Evolutionary conservation across 37 sponge, comb jelly and placozoan species (phyloP).

Genomic region (Halisarca cf. caerulea): DNA sequence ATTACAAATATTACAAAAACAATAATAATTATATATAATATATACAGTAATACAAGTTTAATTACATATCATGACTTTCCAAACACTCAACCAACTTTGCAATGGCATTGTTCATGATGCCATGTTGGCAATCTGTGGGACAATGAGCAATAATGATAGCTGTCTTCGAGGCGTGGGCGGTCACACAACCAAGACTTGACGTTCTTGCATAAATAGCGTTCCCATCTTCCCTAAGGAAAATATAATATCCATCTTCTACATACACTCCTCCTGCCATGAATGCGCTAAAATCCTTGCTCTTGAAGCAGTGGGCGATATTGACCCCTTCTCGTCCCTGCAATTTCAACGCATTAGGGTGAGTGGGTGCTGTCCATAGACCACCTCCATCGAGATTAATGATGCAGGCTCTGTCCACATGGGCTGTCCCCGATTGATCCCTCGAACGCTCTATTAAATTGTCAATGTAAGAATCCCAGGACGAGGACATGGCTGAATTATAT

Average conservation of each 20-base stretch:
- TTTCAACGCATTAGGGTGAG: constrained; percentile 36
- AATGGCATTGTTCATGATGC: constrained; percentile 44
- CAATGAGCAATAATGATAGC: constrained; percentile 50
- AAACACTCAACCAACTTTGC: too few species aligned
- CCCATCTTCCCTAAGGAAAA: constrained; percentile 50
- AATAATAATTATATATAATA: too few species aligned
- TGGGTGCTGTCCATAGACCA: constrained; percentile 58
- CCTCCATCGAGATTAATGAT: constrained; percentile 52
- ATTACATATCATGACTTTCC: too few species aligned
- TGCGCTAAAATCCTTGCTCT: constrained; percentile 32
- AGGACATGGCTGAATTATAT: too few species aligned
- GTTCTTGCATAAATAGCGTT: constrained; percentile 31
- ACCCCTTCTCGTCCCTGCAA: constrained; percentile 25
- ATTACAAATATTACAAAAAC: too few species aligned
- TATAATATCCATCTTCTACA: constrained; percentile 28
- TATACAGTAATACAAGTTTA: too few species aligned
- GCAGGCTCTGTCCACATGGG: constrained; percentile 36
- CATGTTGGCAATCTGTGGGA: constrained; percentile 57
- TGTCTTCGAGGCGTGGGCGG: constrained; percentile 46
- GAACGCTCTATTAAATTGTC: constrained; percentile 41
- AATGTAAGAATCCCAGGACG: constrained; percentile 51
- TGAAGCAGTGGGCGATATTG: constrained; percentile 33
- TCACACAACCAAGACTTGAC: constrained; percentile 31
- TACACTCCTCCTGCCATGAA: constrained; percentile 38
- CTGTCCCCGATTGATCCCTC: constrained; percentile 20